Evolutionary conservation across 2,888 invertebrate genomes (phyloP), one percentile per base, ranked within the genome.

Genomic region (Xestia rhomboidea): DNA sequence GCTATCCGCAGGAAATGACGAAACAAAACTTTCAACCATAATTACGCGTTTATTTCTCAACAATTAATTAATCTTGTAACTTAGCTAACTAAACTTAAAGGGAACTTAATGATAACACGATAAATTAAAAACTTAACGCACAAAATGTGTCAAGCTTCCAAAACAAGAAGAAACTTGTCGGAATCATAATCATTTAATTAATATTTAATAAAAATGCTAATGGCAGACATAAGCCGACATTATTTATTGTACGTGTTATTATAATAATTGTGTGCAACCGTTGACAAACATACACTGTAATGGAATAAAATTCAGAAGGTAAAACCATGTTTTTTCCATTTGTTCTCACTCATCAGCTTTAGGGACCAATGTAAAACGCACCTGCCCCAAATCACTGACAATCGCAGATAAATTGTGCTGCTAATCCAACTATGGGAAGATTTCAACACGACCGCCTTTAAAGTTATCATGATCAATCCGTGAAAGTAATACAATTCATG

Each of bases 131-230:
- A 63, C n/a, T 76, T 77, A 73, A 77, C 72, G 57, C 73, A 54
- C 73, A 13, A 51, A 82, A 77, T 70, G 46, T 75, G 66, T 67
- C 41, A 68, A 68, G 78, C 70, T 70, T 76, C 75, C 77, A 73
- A 70, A 83, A 88, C 73, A 63, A 79, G 80, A 77, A 67, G 77
- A 84, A 80, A 85, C 78, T 76, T 72, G 71, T 76, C 38, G 34
- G 82, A 80, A 86, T 78, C 73, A 83, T 83, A 62, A 75, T 71
- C 80, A 64, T 82, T 76, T 85, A 81, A 88, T 83, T 83, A 84
- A 87, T 83, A 80, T 86, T 88, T 86, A 88, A 88, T 88, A 88
- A 87, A 87, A 82, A 88, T 88, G 87, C 77, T 68, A 88, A 88
- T 87, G 71, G 54, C 49, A n/a, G 64, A 69, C 68, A 57, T 85